Evolutionary conservation across 2,113 vertebrate genomes (phyloP).

Genomic region (Athene cunicularia): DNA sequence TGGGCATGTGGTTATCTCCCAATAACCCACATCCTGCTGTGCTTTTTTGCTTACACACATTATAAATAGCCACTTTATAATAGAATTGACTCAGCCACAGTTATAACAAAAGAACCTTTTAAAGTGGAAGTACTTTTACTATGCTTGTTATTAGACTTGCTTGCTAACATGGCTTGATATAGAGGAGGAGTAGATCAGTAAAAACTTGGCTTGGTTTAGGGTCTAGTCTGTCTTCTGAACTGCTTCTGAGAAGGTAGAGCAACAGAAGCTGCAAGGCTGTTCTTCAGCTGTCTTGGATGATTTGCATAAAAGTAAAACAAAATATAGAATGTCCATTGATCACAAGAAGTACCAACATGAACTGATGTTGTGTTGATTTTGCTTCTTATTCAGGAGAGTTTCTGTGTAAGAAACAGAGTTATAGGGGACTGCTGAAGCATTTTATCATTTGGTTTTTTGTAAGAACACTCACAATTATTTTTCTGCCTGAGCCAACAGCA

Average conservation of each 20-base stretch:
- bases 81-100: neutral
- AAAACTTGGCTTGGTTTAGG: neutral
- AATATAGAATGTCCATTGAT: fast-evolving
- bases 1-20: conserved; percentile 15
- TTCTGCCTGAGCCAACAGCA: neutral
- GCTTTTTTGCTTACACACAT: neutral
- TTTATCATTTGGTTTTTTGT: neutral
- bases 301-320: neutral
- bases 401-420: neutral
- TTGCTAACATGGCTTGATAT: neutral
- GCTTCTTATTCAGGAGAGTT: neutral
- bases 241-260: neutral
- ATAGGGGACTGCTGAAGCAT: neutral
- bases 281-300: neutral
- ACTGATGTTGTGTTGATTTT: neutral
- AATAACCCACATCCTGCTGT: conserved; percentile 27
- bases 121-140: neutral
- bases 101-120: neutral
- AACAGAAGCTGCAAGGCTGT: neutral
- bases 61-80: conserved; percentile 31
- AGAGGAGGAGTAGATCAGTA: neutral
- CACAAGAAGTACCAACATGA: neutral
- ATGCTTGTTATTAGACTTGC: neutral
- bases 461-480: neutral
- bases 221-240: neutral